Evolutionary conservation across 2,113 vertebrate species (phyloP), one percentile per base, ranked within the genome.

Genomic region (Toxotes chatareus): DNA sequence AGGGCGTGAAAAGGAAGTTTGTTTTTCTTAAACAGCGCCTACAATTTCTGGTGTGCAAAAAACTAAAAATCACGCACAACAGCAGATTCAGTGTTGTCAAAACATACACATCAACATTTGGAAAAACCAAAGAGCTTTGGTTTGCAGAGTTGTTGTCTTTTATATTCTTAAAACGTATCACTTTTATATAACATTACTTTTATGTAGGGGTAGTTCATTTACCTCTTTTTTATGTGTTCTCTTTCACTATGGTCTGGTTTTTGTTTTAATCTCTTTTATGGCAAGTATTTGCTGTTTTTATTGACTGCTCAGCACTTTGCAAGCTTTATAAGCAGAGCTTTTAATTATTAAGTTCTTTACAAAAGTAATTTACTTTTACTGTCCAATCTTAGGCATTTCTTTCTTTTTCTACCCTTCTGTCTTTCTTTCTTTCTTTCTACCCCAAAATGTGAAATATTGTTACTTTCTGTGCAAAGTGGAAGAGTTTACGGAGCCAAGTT

Each of bases 1-100:
- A 69, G 56, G 53, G 76, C 61, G 80, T 88, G 75, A 91, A 92
- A 93, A 90, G 92, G 82, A 92, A 87, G 91, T 90, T 92, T 93
- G 86, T 91, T 90, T 94, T 92, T 88, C 83, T 88, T 73, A 79
- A 89, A 93, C 77, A 86, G 55, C 83, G 73, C 65, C 53, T 74
- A 40, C 69, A 83, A 71, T 82, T 61, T 83, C 65, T 81, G 32
- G 76, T 69, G 57, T 46, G 42, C 51, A 67, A 80, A 78, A 65
- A 78, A 65, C 27, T 32, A 67, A 69, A 76, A 85, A 71, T 46
- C 7, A 51, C 2, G 23, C 64, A 65, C 47, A 59, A 69, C 66
- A 63, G 57, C 66, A 80, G 57, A 79, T 62, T 68, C 57, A 46
- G 23, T 72, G 42, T 77, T 72, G 74, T 56, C 70, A 73, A 86